Base-by-base conservation (phyloP, 2,797 vertebrate species). In the Kryptopterus vitreolus region DNA sequence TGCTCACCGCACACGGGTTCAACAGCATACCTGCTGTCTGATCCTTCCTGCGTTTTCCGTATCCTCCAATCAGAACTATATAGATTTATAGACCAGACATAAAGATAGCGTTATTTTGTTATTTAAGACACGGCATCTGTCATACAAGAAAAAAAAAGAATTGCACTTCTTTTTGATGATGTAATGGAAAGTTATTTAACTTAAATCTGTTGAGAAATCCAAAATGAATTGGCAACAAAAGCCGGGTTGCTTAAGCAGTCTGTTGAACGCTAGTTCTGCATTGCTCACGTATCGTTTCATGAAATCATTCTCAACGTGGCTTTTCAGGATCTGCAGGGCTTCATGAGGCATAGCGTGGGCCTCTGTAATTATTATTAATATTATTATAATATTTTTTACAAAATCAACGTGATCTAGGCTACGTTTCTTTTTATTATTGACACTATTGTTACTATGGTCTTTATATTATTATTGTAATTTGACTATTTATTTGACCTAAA, bases 121-220 rank as follows among this genome's bases (percentile, higher is more conserved):
- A n/a, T 15, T 31, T 4, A 29, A 61, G 22, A 48, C 26, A 35
- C 22, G 75, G 74, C 83, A 38, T 48, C 82, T 58, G 76, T 65
- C 57, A 57, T 82, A 33, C 55, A 62, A n/a, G 53, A 81, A 75
- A 71, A 61, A 71, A 70, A 75, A 33, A 29, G 18, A n/a, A 16
- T 77, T 71, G 69, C 71, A 76, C 57, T 78, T 84, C 72, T 77
- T 68, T 24, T 70, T 16, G 33, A 79, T 89, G 87, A 55, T 35
- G 82, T 88, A 88, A 90, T 89, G 87, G 85, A 90, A 90, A 84
- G 50, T 87, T 87, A 78, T 74, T 46, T 80, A 55, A 83, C 82
- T 55, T 7, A 73, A 29, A 85, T 88, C 85, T 81, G 76, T 72
- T 76, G 48, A 26, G 62, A 87, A 81, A 79, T 73, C 57, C 58